Conservation (phyloP, 2,888 invertebrate genomes). For the Bibio marci region DNA sequence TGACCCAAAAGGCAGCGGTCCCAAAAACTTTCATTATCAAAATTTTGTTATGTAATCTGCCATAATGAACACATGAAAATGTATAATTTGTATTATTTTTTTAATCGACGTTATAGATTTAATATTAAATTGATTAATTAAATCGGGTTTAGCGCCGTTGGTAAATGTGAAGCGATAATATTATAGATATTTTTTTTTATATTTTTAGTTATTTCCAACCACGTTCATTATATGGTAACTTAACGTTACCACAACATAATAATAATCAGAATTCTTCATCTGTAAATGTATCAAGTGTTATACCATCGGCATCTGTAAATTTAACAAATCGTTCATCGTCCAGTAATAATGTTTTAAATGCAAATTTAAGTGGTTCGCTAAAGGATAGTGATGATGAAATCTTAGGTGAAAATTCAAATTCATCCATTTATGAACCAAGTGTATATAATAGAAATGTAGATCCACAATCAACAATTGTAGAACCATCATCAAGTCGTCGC, state of each 20-base stretch:
- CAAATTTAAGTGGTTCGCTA: constrained; percentile 29
- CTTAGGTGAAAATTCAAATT: constrained; percentile 10
- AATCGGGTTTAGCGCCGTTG: too few species aligned
- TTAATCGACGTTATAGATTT: too few species aligned
- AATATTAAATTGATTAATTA: too few species aligned
- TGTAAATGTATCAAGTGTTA: neutral
- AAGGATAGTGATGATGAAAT: constrained; percentile 20
- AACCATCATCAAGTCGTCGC: neutral
- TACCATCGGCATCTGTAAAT: constrained; percentile 3
- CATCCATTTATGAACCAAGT: constrained; percentile 16
- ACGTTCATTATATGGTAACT: neutral
- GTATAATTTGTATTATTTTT: too few species aligned
- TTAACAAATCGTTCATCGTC: constrained; percentile 8
- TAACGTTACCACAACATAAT: constrained; percentile 1
- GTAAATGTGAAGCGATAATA: too few species aligned
- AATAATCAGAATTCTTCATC: neutral
- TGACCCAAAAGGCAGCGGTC: too few species aligned
- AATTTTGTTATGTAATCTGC: neutral
- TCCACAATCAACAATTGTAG: neutral
- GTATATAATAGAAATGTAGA: neutral
- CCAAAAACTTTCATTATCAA: neutral
- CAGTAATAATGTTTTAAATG: constrained; percentile 29
- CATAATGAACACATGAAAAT: neutral
- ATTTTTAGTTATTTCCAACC: too few species aligned
- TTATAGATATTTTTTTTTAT: too few species aligned